phyloP scores from a whole-genome alignment of 2,797 vertebrate genomes.

The Carcharodon carcharias region DNA sequence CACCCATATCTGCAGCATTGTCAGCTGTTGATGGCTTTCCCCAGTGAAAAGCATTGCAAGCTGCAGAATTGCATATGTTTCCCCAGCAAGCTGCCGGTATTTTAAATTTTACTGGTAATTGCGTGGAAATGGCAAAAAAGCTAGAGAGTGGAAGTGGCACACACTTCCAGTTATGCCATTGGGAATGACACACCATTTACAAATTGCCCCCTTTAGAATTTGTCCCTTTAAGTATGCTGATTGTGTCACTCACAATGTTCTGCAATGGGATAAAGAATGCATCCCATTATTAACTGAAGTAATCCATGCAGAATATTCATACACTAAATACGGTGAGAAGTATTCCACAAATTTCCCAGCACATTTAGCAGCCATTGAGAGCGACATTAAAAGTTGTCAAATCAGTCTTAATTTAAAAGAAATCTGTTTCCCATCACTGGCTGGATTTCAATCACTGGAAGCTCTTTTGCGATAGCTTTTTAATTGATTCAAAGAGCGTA shows the following conservation, averaged over 20 bases:
- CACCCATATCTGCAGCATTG: too few relatives aligned
- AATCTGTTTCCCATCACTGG: background rate
- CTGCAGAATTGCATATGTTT: too few relatives aligned
- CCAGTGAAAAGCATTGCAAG: too few relatives aligned
- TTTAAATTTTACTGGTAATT: too few relatives aligned
- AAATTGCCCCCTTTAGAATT: background rate
- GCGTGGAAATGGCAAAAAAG: too few relatives aligned
- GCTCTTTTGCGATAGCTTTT: slow-evolving; percentile 2
- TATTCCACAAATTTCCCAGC: background rate
- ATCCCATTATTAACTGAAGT: background rate
- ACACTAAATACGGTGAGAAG: background rate
- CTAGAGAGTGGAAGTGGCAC: too few relatives aligned
- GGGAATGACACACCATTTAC: too few relatives aligned
- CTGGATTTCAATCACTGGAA: slow-evolving; percentile 18
- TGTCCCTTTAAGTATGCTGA: background rate
- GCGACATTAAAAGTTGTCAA: too few relatives aligned
- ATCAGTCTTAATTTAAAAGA: slow-evolving; percentile 3
- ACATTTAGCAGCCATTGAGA: background rate
- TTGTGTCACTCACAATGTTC: background rate
- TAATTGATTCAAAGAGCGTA: slow-evolving; percentile 13
- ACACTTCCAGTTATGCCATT: too few relatives aligned
- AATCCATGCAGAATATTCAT: background rate
- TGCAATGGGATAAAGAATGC: background rate
- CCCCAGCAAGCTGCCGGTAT: too few relatives aligned
- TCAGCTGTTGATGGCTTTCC: too few relatives aligned